Evolutionary conservation across 2,797 vertebrate genomes (phyloP).

Genomic region (Podargus strigoides): DNA sequence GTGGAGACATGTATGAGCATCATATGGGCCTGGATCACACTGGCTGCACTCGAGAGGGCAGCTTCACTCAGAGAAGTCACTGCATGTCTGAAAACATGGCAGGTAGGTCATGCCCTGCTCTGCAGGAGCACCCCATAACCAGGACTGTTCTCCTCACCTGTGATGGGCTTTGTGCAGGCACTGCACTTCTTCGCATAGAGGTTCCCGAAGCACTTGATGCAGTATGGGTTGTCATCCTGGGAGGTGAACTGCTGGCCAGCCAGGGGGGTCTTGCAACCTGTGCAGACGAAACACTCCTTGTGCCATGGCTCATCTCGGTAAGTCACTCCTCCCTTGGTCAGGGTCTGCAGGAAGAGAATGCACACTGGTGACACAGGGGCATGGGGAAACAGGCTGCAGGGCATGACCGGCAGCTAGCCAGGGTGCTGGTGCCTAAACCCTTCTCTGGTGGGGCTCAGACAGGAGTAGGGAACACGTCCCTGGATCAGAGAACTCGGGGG

Average conservation of each 20-base stretch:
- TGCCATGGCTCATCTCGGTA: slow-evolving; percentile 94
- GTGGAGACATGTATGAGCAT: background rate
- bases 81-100: background rate
- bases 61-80: background rate
- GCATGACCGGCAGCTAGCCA: accelerated
- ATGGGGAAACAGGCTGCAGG: accelerated
- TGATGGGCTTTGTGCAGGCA: slow-evolving; percentile 90
- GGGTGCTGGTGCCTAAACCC: background rate
- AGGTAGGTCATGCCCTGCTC: background rate
- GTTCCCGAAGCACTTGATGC: slow-evolving; percentile 91
- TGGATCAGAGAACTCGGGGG: accelerated
- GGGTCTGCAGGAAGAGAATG: slow-evolving; percentile 72
- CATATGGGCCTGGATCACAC: background rate
- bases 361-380: background rate
- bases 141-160: slow-evolving; percentile 75
- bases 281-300: slow-evolving; percentile 92
- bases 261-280: slow-evolving; percentile 83
- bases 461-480: background rate
- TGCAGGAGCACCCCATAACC: background rate
- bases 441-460: background rate
- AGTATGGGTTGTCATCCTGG: slow-evolving; percentile 90
- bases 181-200: slow-evolving; percentile 93
- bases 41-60: background rate
- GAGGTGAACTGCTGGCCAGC: slow-evolving; percentile 95
- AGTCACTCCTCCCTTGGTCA: slow-evolving; percentile 92